Conservation (phyloP, 2,797 vertebrate species). For the Syngnathus acus region DNA sequence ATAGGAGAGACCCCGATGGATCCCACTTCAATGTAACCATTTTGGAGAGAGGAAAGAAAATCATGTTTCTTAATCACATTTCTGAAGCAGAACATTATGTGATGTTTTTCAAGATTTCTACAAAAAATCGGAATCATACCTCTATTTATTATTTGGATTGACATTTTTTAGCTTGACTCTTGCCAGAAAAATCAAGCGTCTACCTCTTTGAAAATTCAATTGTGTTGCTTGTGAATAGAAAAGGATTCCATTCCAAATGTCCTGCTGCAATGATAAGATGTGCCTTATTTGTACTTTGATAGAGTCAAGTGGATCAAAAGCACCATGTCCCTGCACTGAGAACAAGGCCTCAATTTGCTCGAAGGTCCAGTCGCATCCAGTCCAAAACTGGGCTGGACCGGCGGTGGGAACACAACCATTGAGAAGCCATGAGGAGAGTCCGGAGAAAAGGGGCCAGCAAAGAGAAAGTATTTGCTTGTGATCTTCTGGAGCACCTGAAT, state of each 20-base stretch:
- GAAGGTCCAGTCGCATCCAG: conserved; percentile 8
- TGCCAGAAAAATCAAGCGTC: too few species aligned
- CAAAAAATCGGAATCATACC: too few species aligned
- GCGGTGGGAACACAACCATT: conserved; percentile 17
- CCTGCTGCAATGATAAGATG: neutral
- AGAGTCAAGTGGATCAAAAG: neutral
- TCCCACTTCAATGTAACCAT: too few species aligned
- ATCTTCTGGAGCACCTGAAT: conserved; percentile 79
- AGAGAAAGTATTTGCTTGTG: conserved; percentile 90
- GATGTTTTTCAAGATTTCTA: too few species aligned
- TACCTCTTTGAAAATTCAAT: too few species aligned
- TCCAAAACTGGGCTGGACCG: conserved; percentile 39
- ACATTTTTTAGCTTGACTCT: too few species aligned
- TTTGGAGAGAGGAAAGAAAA: too few species aligned
- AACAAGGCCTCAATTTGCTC: conserved; percentile 21
- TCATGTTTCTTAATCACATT: too few species aligned
- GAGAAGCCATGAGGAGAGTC: conserved; percentile 56
- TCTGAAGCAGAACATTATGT: too few species aligned
- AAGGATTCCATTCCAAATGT: too few species aligned
- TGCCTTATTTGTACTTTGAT: neutral
- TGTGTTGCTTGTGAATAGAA: too few species aligned
- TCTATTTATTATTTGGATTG: too few species aligned
- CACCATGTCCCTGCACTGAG: conserved; percentile 33
- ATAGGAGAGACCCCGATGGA: neutral
- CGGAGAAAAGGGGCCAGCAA: conserved; percentile 75